Base-by-base conservation (phyloP, 2,797 vertebrate species). In the Oreochromis grahami region DNA sequence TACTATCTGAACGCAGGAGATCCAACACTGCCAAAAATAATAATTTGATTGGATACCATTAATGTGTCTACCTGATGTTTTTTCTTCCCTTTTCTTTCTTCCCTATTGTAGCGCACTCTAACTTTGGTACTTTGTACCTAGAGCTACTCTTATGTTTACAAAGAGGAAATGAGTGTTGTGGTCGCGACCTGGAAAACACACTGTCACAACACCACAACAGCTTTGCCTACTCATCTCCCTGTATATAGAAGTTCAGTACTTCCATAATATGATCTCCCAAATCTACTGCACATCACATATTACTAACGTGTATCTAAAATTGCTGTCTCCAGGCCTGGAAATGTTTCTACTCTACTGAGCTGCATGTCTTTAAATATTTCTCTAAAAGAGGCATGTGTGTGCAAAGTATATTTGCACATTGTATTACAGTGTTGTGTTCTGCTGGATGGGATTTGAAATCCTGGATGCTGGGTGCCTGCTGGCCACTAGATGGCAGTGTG, bases 401-500 rank as follows among this genome's bases (percentile, higher is more conserved):
- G 13, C 26, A 26, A 26, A 26, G 26, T 26, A 26, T 26, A 26
- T 15, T 26, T 26, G 12, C 53, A 76, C 19, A 21, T 19, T 56
- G 0, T 13, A 53, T 3, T 12, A 34, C 26, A 36, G 48, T 38
- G 9, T 2, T 55, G 3, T 26, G 8, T 7, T 6, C 8, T 19
- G 53, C 19, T 74, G 53, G 29, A 48, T 53, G 15, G 3, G 32
- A 63, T n/a, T n/a, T 7, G 1, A 29, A 29, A 29, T 29, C 24
- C 68, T 29, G 17, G n/a, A 17, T 5, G 1, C 21, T 41, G 14
- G 29, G 2, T 5, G 2, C n/a, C n/a, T 48, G 3, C 7, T 17
- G 7, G 17, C 76, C 90, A 89, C 86, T 87, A 91, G 92, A 88
- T 89, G 90, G 83, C 83, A 78, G 65, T 65, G 14, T 5, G 63